Conservation (phyloP, 2,888 invertebrate species). For the Herminia tarsipennalis region DNA sequence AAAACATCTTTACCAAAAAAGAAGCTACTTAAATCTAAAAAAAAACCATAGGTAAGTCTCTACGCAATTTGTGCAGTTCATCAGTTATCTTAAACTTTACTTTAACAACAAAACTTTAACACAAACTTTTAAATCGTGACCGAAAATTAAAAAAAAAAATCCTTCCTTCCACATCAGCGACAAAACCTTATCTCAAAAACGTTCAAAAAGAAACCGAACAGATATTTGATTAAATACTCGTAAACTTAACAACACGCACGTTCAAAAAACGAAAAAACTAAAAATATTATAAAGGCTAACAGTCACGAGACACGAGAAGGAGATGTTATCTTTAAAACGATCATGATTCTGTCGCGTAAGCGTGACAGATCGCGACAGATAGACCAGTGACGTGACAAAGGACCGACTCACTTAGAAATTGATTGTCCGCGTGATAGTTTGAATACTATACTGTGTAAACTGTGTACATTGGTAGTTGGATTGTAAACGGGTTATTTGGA, state of each 20-base stretch:
- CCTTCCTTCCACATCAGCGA: too few relatives aligned
- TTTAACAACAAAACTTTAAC: conserved; percentile 3
- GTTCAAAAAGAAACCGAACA: conserved; percentile 33
- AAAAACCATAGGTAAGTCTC: background rate
- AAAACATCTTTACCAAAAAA: too few relatives aligned
- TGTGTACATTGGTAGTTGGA: conserved; percentile 10
- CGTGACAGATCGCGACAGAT: conserved; percentile 54
- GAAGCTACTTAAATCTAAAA: too few relatives aligned
- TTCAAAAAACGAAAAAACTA: conserved; percentile 25
- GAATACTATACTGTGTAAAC: conserved; percentile 15
- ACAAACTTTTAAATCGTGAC: too few relatives aligned
- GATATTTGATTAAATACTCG: conserved; percentile 37
- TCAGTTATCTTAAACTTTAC: too few relatives aligned
- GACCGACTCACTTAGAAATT: conserved; percentile 40
- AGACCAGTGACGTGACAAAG: conserved; percentile 40
- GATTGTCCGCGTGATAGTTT: conserved; percentile 41
- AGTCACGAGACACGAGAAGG: conserved; percentile 46
- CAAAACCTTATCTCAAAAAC: too few relatives aligned
- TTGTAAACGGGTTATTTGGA: conserved; percentile 18
- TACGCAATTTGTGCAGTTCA: too few relatives aligned
- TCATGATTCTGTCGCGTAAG: conserved; percentile 40
- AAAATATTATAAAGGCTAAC: conserved; percentile 24
- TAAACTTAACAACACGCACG: conserved; percentile 36
- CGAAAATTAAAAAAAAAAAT: too few relatives aligned
- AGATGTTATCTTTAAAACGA: conserved; percentile 56